Evolutionary conservation across 2,888 invertebrate genomes (phyloP), one percentile per base, ranked within the genome.

Genomic region (Synergus gifuensis): DNA sequence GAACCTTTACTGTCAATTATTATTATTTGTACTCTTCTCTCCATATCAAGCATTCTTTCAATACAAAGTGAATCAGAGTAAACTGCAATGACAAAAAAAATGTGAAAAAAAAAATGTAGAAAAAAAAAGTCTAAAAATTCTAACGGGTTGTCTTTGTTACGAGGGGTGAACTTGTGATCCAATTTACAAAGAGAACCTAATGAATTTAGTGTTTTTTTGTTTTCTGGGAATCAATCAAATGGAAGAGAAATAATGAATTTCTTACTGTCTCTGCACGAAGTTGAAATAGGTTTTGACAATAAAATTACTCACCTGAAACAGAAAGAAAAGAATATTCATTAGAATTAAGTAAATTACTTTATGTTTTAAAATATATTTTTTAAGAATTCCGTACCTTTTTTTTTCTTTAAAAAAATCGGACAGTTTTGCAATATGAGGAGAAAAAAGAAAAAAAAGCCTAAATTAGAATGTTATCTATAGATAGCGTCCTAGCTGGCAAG

Each of bases 231-330:
- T 54, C 54, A 2, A 9, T n/a, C n/a, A n/a, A 54, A 9, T 2
- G 54, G 9, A 54, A 54, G 9, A 54, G 8, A n/a, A n/a, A 54
- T n/a, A 54, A 54, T 18, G 8, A 18, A n/a, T 54, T 54, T 18
- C 54, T 54, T 54, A 54, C 54, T 9, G 8, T 54, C 2, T 54
- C 54, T n/a, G 54, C 7, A n/a, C 2, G 54, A 9, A 54, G n/a
- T n/a, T n/a, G 54, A 8, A 54, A 9, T 54, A n/a, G n/a, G 36
- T 36, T 36, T 54, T 9, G n/a, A 54, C 9, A 0, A 0, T 9
- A 2, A 36, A 44, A 66, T 14, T 76, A 82, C 82, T 82, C 76
- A 82, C 82, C 82, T 82, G 77, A 40, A 82, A 81, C 81, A 81
- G 11, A 79, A 67, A 76, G 42, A 58, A 76, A 58, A 36, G 16